Evolutionary conservation across 37 sponge, comb jelly and placozoan genomes (phyloP), one percentile per base, ranked within the genome.

Genomic region (Aphrocallistes beatrix): DNA sequence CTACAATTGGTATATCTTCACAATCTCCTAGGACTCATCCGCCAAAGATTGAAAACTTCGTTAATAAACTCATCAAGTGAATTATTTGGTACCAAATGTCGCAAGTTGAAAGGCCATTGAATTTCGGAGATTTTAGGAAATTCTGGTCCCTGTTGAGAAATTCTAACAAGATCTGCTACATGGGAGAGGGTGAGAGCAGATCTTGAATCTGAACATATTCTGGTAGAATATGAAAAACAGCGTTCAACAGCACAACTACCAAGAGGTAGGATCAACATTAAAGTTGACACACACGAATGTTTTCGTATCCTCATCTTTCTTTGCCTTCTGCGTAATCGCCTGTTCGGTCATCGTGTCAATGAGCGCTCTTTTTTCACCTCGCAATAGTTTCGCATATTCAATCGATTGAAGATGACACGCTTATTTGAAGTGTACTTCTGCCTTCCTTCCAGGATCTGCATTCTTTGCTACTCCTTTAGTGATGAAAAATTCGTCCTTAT

Each of bases 161-260:
- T 60, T 60, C 75, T 19, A 60, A 60, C 75, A 60, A 60, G 75
- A 60, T 60, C 75, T 60, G 75, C 75, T 60, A 13, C 34, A 60
- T 60, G 34, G 3, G 25, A 60, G 3, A 60, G 75, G 6, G 75
- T 60, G 32, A 60, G 34, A 19, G 75, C 21, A 19, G 75, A 60
- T 60, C 75, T 3, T 25, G 75, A 60, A 13, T 60, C 75, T 13
- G 75, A 60, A 60, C 75, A 60, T 60, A 60, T 60, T 60, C 21
- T 60, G n/a, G 28, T 60, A 3, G 75, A 60, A 60, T 60, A 13
- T 1, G 75, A 60, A 60, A 60, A 60, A 60, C 34, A 60, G 10
- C 75, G 3, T 60, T 60, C 75, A 1, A 60, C 75, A 19, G 21
- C 25, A 13, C 75, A 60, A 30, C 75, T 60, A 19, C 75, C 75